Evolutionary conservation across 2,888 invertebrate genomes (phyloP).

Genomic region (Boloria selene): DNA sequence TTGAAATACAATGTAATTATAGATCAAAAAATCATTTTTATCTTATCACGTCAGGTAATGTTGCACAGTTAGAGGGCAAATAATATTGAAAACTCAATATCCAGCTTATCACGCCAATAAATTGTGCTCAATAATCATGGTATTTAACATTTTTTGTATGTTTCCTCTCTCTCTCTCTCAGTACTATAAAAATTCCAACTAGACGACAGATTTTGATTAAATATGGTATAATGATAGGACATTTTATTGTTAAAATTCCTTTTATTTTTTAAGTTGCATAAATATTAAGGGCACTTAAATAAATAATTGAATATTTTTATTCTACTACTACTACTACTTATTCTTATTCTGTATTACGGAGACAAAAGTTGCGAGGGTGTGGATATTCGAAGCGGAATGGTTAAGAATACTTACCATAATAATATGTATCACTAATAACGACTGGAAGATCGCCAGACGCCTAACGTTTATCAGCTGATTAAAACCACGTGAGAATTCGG

Average conservation of each 20-base stretch:
- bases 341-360: background rate
- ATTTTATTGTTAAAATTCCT: too few species aligned
- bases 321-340: too few species aligned
- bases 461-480: conserved; percentile 56
- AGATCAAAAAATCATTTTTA: conserved; percentile 1
- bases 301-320: too few species aligned
- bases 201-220: too few species aligned
- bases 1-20: background rate
- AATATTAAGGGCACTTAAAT: too few species aligned
- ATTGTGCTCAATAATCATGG: conserved; percentile 4
- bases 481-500: conserved; percentile 55
- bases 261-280: too few species aligned
- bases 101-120: conserved; percentile 6
- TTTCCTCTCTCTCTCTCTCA: too few species aligned
- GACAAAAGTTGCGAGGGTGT: conserved; percentile 23
- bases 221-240: too few species aligned
- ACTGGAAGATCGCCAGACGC: conserved; percentile 60
- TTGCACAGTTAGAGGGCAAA: background rate
- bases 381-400: conserved; percentile 28
- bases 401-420: conserved; percentile 37
- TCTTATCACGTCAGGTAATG: background rate
- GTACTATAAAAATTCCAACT: too few species aligned
- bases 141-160: background rate
- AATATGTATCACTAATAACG: conserved; percentile 33
- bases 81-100: conserved; percentile 10